Percentiles rank a stretch among this genome's conserved stretches.
Evolutionary conservation across 2,113 vertebrate species (phyloP).

Genomic region (Merops nubicus): DNA sequence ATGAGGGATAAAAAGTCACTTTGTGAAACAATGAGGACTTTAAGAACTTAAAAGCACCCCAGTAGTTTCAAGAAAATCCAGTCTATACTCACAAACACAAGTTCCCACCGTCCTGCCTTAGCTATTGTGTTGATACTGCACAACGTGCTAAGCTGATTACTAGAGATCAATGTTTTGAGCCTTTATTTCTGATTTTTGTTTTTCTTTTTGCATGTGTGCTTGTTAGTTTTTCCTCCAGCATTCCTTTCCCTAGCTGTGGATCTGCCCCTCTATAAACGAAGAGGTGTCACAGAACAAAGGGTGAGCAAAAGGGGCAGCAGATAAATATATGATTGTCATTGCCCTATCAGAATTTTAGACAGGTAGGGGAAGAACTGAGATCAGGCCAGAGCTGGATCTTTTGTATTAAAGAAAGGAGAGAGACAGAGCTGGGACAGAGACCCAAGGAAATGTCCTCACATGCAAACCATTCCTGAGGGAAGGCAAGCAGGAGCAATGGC

Average conservation of each 20-base stretch:
- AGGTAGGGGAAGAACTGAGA: background rate
- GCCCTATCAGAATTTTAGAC: background rate
- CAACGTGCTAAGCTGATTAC: background rate
- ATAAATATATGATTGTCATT: background rate
- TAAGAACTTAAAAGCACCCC: background rate
- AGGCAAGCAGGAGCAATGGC: background rate
- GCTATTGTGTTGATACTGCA: background rate
- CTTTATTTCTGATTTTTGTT: background rate
- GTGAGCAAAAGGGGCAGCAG: background rate
- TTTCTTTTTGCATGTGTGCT: background rate
- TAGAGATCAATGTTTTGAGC: background rate
- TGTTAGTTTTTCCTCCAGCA: background rate
- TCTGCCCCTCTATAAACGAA: background rate
- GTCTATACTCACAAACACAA: background rate
- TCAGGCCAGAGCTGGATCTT: background rate
- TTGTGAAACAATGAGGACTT: background rate
- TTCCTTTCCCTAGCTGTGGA: background rate
- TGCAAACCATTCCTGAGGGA: background rate
- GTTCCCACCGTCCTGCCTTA: background rate
- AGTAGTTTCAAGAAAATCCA: background rate
- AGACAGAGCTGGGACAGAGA: background rate
- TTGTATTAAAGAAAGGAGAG: background rate
- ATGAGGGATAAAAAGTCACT: background rate
- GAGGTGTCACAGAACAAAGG: fast-evolving
- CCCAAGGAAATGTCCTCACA: background rate